Percentiles rank a stretch among this genome's conserved stretches.
Evolutionary conservation across 2,888 invertebrate genomes (phyloP).

Genomic region (Polyploca ridens): DNA sequence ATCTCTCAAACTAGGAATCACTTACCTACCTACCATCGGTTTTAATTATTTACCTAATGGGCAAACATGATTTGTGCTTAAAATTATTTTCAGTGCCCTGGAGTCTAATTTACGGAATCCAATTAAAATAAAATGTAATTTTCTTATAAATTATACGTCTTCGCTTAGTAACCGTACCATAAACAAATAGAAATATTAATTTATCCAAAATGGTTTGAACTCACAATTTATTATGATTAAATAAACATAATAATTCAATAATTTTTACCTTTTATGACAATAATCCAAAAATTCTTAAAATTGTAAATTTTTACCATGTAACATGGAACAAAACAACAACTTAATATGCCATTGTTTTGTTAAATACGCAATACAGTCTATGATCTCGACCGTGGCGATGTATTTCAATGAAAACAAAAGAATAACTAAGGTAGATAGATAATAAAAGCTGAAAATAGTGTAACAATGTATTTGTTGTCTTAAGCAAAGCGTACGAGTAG

Average conservation of each 20-base stretch:
- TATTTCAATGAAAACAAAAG: slow-evolving; percentile 10
- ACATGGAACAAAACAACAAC: neutral
- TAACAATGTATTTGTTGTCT: neutral
- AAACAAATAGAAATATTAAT: no score
- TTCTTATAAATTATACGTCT: no score
- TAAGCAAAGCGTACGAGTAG: neutral
- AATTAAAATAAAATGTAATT: neutral
- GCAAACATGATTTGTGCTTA: neutral
- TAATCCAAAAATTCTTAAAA: neutral
- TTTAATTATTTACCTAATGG: neutral
- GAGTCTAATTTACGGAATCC: neutral
- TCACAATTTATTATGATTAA: neutral
- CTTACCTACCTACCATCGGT: neutral
- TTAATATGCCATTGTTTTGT: neutral
- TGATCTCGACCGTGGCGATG: neutral
- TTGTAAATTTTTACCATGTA: neutral
- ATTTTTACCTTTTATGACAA: no score
- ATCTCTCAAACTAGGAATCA: neutral
- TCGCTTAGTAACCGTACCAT: no score
- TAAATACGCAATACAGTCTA: neutral
- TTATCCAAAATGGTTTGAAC: no score
- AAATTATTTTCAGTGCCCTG: neutral
- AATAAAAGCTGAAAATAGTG: slow-evolving; percentile 10
- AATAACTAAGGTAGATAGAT: slow-evolving; percentile 8
- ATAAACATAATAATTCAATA: neutral